These are phyloP conservation scores for Gymnorhina tibicen DNA, from an alignment of 2,113 vertebrate genomes.

Conservation along the genomic window DNA sequence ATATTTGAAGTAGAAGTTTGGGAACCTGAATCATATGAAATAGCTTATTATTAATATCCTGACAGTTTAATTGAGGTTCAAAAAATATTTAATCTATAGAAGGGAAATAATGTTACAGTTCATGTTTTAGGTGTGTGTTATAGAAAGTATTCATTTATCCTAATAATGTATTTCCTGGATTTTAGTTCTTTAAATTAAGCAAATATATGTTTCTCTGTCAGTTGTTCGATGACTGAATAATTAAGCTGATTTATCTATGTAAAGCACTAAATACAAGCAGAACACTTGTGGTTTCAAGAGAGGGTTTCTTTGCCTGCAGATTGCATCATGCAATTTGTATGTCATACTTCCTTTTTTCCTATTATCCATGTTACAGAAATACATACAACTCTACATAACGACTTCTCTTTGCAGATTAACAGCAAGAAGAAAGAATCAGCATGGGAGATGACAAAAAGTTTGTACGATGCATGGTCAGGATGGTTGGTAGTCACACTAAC, in stretches of 20 bases:
- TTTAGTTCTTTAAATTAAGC: neutral
- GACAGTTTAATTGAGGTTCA: neutral
- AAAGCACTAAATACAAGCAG: neutral
- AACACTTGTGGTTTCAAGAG: neutral
- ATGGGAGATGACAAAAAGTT: conserved; percentile 97
- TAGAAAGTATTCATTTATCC: neutral
- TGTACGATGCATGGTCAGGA: conserved; percentile 98
- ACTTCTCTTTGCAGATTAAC: conserved; percentile 85
- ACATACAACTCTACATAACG: neutral
- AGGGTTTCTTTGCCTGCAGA: neutral
- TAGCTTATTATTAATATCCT: neutral
- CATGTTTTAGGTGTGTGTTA: neutral
- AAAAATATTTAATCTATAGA: neutral
- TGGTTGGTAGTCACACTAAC: conserved; percentile 97
- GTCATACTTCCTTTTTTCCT: neutral
- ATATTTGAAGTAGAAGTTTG: neutral
- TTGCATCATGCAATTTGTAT: neutral
- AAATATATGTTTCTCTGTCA: neutral
- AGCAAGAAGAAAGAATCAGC: conserved; percentile 98
- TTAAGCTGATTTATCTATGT: neutral
- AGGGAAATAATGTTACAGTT: neutral
- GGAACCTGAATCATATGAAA: neutral
- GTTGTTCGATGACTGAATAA: neutral
- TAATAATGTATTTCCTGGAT: neutral
- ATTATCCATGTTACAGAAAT: neutral